phyloP scores from a whole-genome alignment of 2,797 vertebrate genomes.

The Heliangelus exortis region DNA sequence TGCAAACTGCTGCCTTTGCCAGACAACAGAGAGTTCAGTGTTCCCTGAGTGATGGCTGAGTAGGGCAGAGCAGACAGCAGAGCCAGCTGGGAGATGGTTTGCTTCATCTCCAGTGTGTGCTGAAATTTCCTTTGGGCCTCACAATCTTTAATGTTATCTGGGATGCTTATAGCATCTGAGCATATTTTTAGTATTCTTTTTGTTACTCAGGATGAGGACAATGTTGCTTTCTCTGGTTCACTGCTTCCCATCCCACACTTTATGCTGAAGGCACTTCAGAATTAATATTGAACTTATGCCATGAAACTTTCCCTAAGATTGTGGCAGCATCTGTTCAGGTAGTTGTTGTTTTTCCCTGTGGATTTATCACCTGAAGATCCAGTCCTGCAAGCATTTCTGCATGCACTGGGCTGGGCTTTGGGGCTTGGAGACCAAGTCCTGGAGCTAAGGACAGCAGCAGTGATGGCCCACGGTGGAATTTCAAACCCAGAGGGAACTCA shows the following conservation, averaged over 20 bases:
- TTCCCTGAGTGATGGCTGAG: slow-evolving; percentile 25
- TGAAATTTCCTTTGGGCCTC: slow-evolving; percentile 37
- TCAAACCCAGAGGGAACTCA: not conserved
- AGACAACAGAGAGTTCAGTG: not conserved
- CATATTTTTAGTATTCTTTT: not conserved
- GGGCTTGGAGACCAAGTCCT: not conserved
- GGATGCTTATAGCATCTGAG: not conserved
- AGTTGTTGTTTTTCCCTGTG: not conserved
- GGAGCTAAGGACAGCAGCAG: not conserved
- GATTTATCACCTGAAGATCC: not conserved
- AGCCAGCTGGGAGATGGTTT: slow-evolving; percentile 1
- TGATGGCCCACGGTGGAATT: not conserved
- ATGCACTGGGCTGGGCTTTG: not conserved
- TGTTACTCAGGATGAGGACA: not conserved
- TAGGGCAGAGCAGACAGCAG: not conserved
- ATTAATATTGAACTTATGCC: not conserved
- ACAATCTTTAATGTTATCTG: slow-evolving; percentile 15
- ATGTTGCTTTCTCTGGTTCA: not conserved
- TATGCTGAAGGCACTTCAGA: not conserved
- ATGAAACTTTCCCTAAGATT: not conserved
- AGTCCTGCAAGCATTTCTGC: not conserved
- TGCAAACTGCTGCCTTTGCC: not conserved
- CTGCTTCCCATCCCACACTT: not conserved
- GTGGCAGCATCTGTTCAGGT: not conserved
- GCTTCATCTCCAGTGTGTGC: slow-evolving; percentile 21